Conservation (phyloP, 2,888 invertebrate genomes). For the Cantharis lateralis region DNA sequence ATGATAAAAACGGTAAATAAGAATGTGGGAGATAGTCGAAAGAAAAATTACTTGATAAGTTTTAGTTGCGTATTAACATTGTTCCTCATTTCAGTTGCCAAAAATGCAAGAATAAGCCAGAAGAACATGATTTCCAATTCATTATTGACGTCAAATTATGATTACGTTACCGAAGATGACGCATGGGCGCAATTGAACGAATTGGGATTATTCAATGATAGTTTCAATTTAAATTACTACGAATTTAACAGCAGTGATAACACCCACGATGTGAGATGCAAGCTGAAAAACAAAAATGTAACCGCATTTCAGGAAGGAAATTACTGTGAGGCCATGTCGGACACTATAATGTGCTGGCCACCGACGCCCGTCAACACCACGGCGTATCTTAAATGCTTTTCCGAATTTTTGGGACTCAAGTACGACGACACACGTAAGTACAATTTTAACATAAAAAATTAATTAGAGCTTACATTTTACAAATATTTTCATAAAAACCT, state of each 20-base stretch:
- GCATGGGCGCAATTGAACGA: conserved; percentile 16
- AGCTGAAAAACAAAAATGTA: conserved; percentile 9
- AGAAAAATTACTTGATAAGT: conserved; percentile 16
- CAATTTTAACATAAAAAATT: not conserved
- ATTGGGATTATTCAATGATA: conserved; percentile 18
- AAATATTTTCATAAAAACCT: not conserved
- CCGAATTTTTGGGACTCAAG: conserved; percentile 74
- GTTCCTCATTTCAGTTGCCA: not conserved
- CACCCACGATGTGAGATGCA: conserved; percentile 18
- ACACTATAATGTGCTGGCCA: conserved; percentile 84
- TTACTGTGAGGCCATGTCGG: conserved; percentile 72
- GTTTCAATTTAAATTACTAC: conserved; percentile 6
- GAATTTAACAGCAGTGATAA: conserved; percentile 19
- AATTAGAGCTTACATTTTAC: not conserved
- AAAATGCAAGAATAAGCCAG: not conserved
- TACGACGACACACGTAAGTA: conserved; percentile 86
- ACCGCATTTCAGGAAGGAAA: conserved; percentile 22
- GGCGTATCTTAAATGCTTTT: conserved; percentile 77
- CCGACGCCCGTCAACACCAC: conserved; percentile 71
- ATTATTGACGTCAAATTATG: not conserved
- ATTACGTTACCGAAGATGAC: conserved; percentile 7
- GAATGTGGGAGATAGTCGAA: conserved; percentile 12
- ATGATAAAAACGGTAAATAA: conserved; percentile 25
- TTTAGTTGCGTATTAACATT: conserved; percentile 1
- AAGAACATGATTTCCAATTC: not conserved